These are phyloP conservation scores for Lochmaea capreae DNA, from an alignment of 2,888 invertebrate genomes.

Conservation along the genomic window DNA sequence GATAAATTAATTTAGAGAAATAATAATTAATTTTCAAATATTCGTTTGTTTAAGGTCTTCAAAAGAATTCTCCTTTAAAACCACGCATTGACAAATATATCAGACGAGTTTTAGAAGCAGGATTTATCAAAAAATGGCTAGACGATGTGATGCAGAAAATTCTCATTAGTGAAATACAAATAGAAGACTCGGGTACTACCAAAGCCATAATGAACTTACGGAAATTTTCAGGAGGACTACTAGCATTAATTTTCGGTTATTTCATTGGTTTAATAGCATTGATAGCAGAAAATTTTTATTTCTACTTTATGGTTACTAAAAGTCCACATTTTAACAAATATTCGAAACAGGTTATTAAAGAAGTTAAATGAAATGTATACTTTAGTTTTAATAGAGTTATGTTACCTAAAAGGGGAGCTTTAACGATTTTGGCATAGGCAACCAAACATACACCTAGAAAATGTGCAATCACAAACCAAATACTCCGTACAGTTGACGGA, in stretches of 20 bases:
- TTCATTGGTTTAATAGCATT: constrained; percentile 70
- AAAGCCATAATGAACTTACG: constrained; percentile 83
- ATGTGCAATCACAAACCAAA: no score
- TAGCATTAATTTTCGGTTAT: constrained; percentile 79
- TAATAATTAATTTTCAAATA: background rate
- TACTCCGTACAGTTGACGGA: no score
- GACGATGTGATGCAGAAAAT: constrained; percentile 77
- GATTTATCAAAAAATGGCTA: constrained; percentile 83
- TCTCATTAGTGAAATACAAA: constrained; percentile 67
- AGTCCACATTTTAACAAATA: constrained; percentile 81
- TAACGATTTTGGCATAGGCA: no score
- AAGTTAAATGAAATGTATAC: constrained; percentile 15
- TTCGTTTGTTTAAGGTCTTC: constrained; percentile 69
- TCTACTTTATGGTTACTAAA: constrained; percentile 73
- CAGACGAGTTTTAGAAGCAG: constrained; percentile 77
- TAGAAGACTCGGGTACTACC: constrained; percentile 65
- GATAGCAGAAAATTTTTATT: constrained; percentile 74
- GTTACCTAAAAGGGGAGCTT: no score
- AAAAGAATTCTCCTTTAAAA: constrained; percentile 84
- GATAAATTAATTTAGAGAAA: no score
- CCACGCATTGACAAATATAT: constrained; percentile 76
- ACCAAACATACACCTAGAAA: no score
- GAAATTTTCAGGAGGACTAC: constrained; percentile 82
- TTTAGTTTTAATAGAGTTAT: no score
- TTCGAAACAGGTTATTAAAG: constrained; percentile 58